Evolutionary conservation across 53 echinoderm and acorn worm species (phyloP), one percentile per base, ranked within the genome.

Genomic region (Holothuria leucospilota): DNA sequence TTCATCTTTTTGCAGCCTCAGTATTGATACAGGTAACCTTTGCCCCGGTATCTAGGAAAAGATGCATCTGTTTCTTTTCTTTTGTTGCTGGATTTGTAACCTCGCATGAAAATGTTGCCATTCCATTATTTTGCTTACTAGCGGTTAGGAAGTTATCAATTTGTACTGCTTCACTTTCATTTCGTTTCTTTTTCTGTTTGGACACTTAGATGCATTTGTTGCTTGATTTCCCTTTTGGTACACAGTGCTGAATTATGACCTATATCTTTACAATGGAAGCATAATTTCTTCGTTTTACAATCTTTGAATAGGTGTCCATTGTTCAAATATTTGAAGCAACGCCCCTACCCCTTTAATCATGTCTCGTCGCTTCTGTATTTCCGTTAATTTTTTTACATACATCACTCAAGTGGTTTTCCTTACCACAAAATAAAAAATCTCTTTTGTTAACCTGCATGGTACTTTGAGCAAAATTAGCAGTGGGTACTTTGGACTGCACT

Each of bases 301-400:
- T 65, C 65, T 65, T 65, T 65, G 65, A 8, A 65, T 65, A 65
- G 65, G 11, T 65, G 65, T 15, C 65, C 65, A 9, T 65, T 65
- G 65, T 65, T 65, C 65, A 65, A 20, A 20, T 12, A 65, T 65
- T 65, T 65, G 65, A 65, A 65, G 29, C 65, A 65, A 65, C 65
- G 65, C 8, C 65, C 65, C n/a, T 65, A 21, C 65, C 29, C 20
- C 20, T 65, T 65, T 65, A 24, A 65, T 28, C 65, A 65, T 65
- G 14, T 65, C 65, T 16, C 65, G n/a, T 65, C 39, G 10, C 34
- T 5, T 69, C 39, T 69, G 25, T 69, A 25, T 13, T 38, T 20
- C 13, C 6, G 39, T 69, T 69, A n/a, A 49, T 6, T 6, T 49
- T 49, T 49, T 49, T 2, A 49, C 49, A 49, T 49, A 4, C 49